These are phyloP conservation scores for Drosophila nr. perissopoda DNA, from an alignment of 2,888 invertebrate genomes.

Conservation along the genomic window DNA sequence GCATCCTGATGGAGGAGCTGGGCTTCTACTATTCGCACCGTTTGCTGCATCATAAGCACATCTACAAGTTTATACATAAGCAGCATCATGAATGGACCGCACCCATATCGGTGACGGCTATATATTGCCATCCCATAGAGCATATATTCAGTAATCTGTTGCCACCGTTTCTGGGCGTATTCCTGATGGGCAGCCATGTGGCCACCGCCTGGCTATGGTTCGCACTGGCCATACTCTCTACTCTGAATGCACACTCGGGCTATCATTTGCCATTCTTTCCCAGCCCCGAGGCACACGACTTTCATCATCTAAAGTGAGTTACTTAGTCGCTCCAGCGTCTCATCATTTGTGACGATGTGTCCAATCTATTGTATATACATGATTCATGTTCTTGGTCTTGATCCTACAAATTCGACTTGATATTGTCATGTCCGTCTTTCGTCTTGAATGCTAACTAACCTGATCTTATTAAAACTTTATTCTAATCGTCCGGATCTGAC, in stretches of 20 bases:
- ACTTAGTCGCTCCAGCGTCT: neutral
- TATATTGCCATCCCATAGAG: constrained; percentile 92
- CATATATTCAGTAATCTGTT: constrained; percentile 92
- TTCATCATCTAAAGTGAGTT: constrained; percentile 92
- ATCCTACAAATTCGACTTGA: neutral
- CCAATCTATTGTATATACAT: neutral
- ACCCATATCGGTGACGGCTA: constrained; percentile 92
- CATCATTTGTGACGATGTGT: neutral
- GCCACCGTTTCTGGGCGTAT: constrained; percentile 91
- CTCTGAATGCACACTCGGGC: constrained; percentile 93
- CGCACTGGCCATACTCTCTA: constrained; percentile 90
- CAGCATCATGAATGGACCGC: constrained; percentile 95
- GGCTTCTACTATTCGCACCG: constrained; percentile 94
- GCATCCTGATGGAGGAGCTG: constrained; percentile 91
- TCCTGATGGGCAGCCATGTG: constrained; percentile 91
- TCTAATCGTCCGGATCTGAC: neutral
- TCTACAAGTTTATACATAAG: constrained; percentile 94
- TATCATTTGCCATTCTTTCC: constrained; percentile 94
- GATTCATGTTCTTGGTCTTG: neutral
- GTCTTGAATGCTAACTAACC: neutral
- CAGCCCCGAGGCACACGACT: constrained; percentile 94
- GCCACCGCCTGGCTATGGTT: constrained; percentile 93
- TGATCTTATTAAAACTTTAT: neutral
- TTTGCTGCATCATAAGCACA: constrained; percentile 89
- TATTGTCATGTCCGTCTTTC: neutral